Base-by-base conservation (phyloP, 2,888 invertebrate genomes). In the Glaucopsyche alexis region DNA sequence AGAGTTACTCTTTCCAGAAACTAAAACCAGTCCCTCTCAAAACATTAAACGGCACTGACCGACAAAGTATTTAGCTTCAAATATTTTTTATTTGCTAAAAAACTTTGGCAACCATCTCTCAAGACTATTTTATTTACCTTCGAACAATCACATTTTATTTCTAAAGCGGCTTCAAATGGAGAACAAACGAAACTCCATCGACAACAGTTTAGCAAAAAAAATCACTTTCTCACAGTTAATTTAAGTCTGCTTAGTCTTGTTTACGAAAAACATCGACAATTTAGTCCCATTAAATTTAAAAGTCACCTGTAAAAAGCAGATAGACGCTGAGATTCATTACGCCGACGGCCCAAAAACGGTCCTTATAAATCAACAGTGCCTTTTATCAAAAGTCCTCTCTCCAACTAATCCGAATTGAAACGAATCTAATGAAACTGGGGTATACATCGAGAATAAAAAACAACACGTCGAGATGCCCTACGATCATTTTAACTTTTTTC, bases 401-500 rank as follows among this genome's bases (percentile, higher is more conserved):
- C 87, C 84, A 85, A 85, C 90, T 91, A 91, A 91, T 91, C 90
- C 91, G 87, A 91, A 90, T 91, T 90, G 90, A 91, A 91, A 89
- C 87, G 89, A 85, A 89, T 90, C 91, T 91, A 92, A 92, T 90
- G 90, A 91, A 91, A 90, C 86, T 83, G 85, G 85, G 69, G 84
- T 78, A 89, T 89, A 86, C 85, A 83, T 84, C 77, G 80, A 83
- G 80, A 81, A 86, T 86, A 85, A 89, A 87, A 85, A 83, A 81
- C 85, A 85, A 85, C 83, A 79, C 83, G 81, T 84, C 87, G 83
- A 84, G 89, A 89, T 89, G 89, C 87, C 87, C 91, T 88, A 89
- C 90, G 89, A 91, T 88, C 90, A 89, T 89, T 90, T 90, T 86
- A 88, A 90, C 89, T 90, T 91, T 91, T 91, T 90, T 90, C 90